Conservation (phyloP, 2,797 vertebrate genomes). For the Spheniscus humboldti region DNA sequence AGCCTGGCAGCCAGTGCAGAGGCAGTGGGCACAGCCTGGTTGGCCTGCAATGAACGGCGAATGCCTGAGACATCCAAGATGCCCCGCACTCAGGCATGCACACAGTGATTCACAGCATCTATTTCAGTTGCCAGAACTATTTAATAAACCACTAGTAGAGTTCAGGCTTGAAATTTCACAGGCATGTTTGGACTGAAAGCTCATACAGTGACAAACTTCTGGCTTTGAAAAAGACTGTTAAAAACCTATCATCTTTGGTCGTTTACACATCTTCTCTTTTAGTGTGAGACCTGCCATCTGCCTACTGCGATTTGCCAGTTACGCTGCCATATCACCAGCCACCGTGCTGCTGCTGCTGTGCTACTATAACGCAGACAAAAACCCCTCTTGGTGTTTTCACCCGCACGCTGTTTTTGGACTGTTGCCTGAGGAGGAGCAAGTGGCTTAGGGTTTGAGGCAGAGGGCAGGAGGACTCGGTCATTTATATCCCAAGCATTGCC, state of each 20-base stretch:
- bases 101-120: neutral
- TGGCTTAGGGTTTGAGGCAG: neutral
- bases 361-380: neutral
- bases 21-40: neutral
- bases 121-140: neutral
- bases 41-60: fast-evolving
- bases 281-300: conserved; percentile 54
- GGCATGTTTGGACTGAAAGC: conserved; percentile 32
- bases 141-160: conserved; percentile 19
- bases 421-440: neutral
- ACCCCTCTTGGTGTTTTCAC: neutral
- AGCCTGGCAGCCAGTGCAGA: neutral
- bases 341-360: fast-evolving
- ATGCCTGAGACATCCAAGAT: neutral
- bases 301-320: neutral
- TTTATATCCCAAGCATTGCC: neutral
- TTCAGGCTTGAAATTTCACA: neutral
- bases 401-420: neutral
- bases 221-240: conserved; percentile 18
- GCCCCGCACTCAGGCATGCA: neutral
- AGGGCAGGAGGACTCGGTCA: neutral
- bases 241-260: conserved; percentile 46
- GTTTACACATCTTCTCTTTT: conserved; percentile 16
- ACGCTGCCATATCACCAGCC: neutral
- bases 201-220: conserved; percentile 40